Base-by-base conservation (phyloP, 2,113 vertebrate species). In the Nasalis larvatus region DNA sequence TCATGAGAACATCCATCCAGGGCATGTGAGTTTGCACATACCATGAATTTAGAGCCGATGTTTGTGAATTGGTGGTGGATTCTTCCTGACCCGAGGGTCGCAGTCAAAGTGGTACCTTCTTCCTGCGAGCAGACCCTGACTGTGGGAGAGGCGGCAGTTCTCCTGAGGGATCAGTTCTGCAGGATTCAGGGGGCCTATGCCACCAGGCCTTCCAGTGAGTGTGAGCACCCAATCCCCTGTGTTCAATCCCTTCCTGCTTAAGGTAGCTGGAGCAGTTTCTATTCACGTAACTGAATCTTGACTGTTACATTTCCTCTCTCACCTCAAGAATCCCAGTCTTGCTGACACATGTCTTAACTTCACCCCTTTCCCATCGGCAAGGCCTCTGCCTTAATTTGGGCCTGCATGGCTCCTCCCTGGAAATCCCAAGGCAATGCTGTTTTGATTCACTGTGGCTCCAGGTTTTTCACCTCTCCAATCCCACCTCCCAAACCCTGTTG, bases 321-420 rank as follows among this genome's bases (percentile, higher is more conserved):
- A 8, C 3, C 25, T 30, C 45, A 20, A 23, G 12, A 16, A 12
- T 11, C 54, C 47, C 40, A 27, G 71, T 37, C 21, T 76, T n/a
- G 14, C 40, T 17, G 14, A 20, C 35, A 18, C 68, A 45, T 0
- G 12, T 42, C 37, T 42, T 71, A 23, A 49, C 25, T 6, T 32
- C 14, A 3, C 52, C 32, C 1, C 8, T 63, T 63, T 20, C n/a
- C 40, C 14, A 10, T 6, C 7, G 4, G 25, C 49, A n/a, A 0
- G 1, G 54, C 9, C 1, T 63, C 42, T 42, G 54, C 30, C 13
- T 40, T 74, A 1, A 1, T 11, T 40, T 6, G 21, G 73, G 23
- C 6, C 73, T 20, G 6, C 11, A 4, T 4, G 1, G 1, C 54
- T 37, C 12, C 54, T n/a, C 32, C 37, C 86, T 66, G 73, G 23